phyloP scores from a whole-genome alignment of 2,888 invertebrate genomes.

The Cybosia mesomella region DNA sequence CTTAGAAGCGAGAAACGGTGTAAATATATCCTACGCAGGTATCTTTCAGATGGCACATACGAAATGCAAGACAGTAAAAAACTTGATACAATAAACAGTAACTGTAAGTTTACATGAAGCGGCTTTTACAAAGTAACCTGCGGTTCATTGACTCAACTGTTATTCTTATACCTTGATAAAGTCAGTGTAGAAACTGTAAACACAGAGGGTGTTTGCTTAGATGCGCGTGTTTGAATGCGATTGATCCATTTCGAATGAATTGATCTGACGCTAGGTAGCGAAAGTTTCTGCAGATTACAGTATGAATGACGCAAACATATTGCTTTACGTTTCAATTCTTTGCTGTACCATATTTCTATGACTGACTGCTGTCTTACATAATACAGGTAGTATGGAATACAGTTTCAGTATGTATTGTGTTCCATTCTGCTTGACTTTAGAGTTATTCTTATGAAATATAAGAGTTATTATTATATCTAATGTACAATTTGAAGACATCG shows the following conservation, averaged over 20 bases:
- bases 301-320: neutral
- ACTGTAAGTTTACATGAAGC: slow-evolving; percentile 65
- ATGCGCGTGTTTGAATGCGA: slow-evolving; percentile 52
- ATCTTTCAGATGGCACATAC: neutral
- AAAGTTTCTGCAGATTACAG: slow-evolving; percentile 20
- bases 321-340: neutral
- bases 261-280: slow-evolving; percentile 24
- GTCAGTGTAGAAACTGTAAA: slow-evolving; percentile 53
- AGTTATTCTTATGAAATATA: no score
- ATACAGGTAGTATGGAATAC: no score
- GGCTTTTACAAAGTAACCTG: slow-evolving; percentile 75
- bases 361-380: no score
- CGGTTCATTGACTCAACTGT: slow-evolving; percentile 79
- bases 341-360: no score
- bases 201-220: slow-evolving; percentile 58
- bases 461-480: no score
- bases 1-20: neutral
- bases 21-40: neutral
- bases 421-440: no score
- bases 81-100: slow-evolving; percentile 55
- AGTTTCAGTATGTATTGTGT: no score
- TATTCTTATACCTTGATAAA: slow-evolving; percentile 80
- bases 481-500: no score
- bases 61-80: slow-evolving; percentile 39
- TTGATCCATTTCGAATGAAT: slow-evolving; percentile 54